Evolutionary conservation across 2,113 vertebrate genomes (phyloP).

Genomic region (Tragelaphus strepsiceros): DNA sequence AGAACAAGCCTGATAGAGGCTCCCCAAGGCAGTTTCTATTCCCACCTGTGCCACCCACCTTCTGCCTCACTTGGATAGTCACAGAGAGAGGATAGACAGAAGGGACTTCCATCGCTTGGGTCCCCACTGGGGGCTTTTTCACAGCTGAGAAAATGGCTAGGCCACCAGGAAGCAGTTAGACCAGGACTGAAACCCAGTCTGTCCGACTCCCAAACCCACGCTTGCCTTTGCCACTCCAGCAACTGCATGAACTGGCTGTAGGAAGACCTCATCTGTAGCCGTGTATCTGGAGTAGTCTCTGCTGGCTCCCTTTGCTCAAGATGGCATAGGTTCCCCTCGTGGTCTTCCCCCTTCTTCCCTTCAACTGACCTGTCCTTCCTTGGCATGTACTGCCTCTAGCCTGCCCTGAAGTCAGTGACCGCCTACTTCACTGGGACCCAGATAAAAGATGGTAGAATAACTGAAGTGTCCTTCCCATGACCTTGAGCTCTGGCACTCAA

Average conservation of each 20-base stretch:
- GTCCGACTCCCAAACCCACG: neutral
- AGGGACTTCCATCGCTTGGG: neutral
- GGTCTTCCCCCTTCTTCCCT: neutral
- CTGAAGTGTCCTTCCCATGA: constrained; percentile 81
- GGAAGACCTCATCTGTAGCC: neutral
- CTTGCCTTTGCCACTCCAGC: neutral
- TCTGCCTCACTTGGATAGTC: neutral
- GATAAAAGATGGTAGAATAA: constrained; percentile 79
- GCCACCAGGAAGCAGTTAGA: neutral
- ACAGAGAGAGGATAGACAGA: neutral
- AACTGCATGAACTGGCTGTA: neutral
- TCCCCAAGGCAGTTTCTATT: neutral
- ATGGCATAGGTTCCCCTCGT: neutral
- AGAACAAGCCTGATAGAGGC: neutral
- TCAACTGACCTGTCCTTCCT: neutral
- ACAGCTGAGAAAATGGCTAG: neutral
- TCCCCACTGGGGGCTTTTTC: neutral
- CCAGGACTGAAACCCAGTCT: neutral
- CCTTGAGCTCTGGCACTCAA: constrained; percentile 76
- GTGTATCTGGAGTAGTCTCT: neutral
- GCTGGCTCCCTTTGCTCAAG: neutral
- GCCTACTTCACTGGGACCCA: constrained; percentile 72
- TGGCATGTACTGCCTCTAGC: neutral
- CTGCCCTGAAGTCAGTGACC: constrained; percentile 57
- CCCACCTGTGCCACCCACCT: neutral